These are phyloP conservation scores for Oryctes rhinoceros DNA, from an alignment of 1,140 invertebrate species.

Conservation along the genomic window DNA sequence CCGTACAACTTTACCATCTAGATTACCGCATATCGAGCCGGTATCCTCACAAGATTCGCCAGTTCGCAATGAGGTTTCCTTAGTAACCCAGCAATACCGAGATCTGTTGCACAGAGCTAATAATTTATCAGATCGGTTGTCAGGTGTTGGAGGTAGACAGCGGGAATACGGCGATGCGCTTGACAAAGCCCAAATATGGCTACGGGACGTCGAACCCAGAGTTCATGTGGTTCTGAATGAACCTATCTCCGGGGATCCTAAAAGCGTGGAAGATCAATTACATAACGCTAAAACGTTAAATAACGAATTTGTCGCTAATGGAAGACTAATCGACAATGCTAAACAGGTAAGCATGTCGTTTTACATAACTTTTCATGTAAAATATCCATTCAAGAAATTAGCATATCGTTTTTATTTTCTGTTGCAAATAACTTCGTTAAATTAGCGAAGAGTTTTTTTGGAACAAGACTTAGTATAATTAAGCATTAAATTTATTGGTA, in stretches of 20 bases:
- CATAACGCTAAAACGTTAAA: constrained; percentile 84
- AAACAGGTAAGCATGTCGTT: constrained; percentile 64
- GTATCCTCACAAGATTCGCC: constrained; percentile 73
- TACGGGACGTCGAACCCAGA: constrained; percentile 82
- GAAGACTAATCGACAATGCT: constrained; percentile 82
- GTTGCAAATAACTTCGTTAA: no score
- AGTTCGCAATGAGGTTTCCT: constrained; percentile 75
- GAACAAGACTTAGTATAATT: no score
- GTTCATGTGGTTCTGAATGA: constrained; percentile 80
- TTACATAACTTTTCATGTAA: no score
- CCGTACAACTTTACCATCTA: constrained; percentile 80
- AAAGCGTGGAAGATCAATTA: constrained; percentile 87
- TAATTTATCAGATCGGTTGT: constrained; percentile 79
- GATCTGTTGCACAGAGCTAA: constrained; percentile 84
- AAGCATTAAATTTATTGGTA: no score
- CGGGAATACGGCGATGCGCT: constrained; percentile 84
- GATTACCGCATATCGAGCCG: constrained; percentile 79
- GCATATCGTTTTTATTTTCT: not conserved
- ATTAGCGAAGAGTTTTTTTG: no score
- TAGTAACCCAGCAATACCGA: constrained; percentile 75
- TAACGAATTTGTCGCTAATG: constrained; percentile 87
- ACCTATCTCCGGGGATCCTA: constrained; percentile 84
- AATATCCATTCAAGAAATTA: not conserved
- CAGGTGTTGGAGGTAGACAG: constrained; percentile 79
- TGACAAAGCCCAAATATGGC: constrained; percentile 84